Evolutionary conservation across 2,888 invertebrate genomes (phyloP).

Genomic region (Acronicta alni): DNA sequence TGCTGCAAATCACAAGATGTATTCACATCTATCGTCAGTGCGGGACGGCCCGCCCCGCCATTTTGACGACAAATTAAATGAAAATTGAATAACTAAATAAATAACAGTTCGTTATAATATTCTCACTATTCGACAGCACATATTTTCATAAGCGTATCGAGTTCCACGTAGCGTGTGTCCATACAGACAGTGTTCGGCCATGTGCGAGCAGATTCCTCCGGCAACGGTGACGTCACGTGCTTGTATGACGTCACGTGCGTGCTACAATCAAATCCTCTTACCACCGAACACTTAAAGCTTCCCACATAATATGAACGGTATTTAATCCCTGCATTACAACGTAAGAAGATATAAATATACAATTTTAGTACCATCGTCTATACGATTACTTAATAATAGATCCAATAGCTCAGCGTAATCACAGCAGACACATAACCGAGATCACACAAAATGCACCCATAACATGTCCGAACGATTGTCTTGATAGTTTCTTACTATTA

Average conservation of each 20-base stretch:
- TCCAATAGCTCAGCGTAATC: conserved; percentile 32
- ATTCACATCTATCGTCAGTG: conserved; percentile 20
- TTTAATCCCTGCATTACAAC: conserved; percentile 66
- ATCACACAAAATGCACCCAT: conserved; percentile 58
- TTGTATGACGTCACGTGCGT: conserved; percentile 14
- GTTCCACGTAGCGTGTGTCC: conserved; percentile 20
- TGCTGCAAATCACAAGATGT: conserved; percentile 48
- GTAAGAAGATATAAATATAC: conserved; percentile 60
- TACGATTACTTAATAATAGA: conserved; percentile 52
- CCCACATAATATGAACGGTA: conserved; percentile 65
- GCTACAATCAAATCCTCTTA: conserved; percentile 27
- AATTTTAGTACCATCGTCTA: conserved; percentile 60
- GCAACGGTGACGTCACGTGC: no score
- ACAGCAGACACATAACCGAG: conserved; percentile 47
- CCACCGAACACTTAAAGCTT: conserved; percentile 64
- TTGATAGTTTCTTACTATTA: conserved; percentile 40
- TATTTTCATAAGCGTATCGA: conserved; percentile 60
- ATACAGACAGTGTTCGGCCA: conserved; percentile 1
- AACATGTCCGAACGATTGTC: conserved; percentile 31
- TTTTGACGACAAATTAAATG: conserved; percentile 47
- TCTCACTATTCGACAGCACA: conserved; percentile 56
- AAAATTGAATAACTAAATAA: conserved; percentile 65
- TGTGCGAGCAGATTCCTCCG: conserved; percentile 4
- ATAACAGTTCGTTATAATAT: conserved; percentile 58
- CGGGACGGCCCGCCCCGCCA: conserved; percentile 8